Base-by-base conservation (phyloP, 1,140 invertebrate genomes). In the Popillia japonica region DNA sequence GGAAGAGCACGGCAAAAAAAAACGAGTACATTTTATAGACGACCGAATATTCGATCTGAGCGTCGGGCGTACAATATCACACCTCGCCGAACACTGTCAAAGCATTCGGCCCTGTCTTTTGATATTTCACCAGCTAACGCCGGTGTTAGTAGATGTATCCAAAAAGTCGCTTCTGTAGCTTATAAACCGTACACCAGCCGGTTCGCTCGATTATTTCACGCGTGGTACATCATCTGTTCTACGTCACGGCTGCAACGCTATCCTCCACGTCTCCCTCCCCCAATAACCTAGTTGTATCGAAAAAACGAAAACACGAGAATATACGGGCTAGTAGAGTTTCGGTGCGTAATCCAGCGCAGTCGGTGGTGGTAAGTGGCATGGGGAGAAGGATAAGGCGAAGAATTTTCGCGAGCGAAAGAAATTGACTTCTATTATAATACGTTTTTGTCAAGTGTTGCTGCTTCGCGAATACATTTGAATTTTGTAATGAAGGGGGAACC, bases 41-140 rank as follows among this genome's bases (percentile, higher is more conserved):
- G 78, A 83, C 78, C 79, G 80, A 80, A 79, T 78, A 76, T 83
- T 82, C 77, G 80, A 81, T 79, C 77, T 77, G 48, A 79, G 61
- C 76, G 77, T 44, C 41, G 23, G 48, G 23, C 48, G 81, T 72
- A 79, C 81, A 83, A 83, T 83, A 83, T 83, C 82, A 83, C 82
- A 84, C 82, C 83, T 81, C 80, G 80, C 73, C 78, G 83, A 79
- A 78, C 82, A 84, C 79, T 80, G 80, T 83, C 83, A 84, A 84
- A 84, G 83, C 79, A 42, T 78, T 77, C 78, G 80, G 79, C 79
- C 78, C 79, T 81, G 81, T 83, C 83, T 82, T 84, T 82, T 82
- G 83, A 83, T 82, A 83, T 76, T 76, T 76, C 78, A 61, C 72
- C 23, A 64, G 34, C 40, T 41, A 17, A 22, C 20, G 73, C 44